These are phyloP conservation scores for Trachurus trachurus DNA, from an alignment of 2,797 vertebrate genomes.

Conservation along the genomic window DNA sequence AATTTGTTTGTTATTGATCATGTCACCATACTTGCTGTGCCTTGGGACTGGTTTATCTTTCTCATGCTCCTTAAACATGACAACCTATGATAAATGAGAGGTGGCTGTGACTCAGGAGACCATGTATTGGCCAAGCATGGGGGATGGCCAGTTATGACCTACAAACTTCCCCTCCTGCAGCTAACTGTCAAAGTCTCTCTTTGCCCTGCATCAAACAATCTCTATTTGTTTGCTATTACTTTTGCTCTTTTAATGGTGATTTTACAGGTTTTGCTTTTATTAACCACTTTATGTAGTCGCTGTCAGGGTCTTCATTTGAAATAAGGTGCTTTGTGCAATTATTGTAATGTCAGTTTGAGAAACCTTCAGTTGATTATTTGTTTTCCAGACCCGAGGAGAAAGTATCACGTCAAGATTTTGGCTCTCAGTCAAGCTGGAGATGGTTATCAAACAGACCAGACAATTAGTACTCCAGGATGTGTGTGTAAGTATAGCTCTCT, in stretches of 20 bases:
- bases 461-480: constrained; percentile 94
- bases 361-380: constrained; percentile 2
- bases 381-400: constrained; percentile 93
- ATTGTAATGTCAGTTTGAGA: constrained; percentile 9
- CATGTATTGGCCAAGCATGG: constrained; percentile 57
- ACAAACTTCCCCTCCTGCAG: constrained; percentile 24
- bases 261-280: constrained; percentile 10
- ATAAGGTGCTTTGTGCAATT: not conserved
- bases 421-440: constrained; percentile 92
- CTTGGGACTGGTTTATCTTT: constrained; percentile 54
- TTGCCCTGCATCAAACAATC: constrained; percentile 24
- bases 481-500: constrained; percentile 89
- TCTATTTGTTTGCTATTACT: constrained; percentile 33
- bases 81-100: constrained; percentile 70
- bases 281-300: not conserved
- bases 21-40: constrained; percentile 48
- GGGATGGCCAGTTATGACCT: constrained; percentile 51
- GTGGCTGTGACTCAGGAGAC: constrained; percentile 61
- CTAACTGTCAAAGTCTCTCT: constrained; percentile 43
- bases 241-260: constrained; percentile 28
- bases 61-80: constrained; percentile 61
- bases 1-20: constrained; percentile 54
- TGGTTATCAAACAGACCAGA: constrained; percentile 97
- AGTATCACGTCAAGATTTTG: constrained; percentile 95
- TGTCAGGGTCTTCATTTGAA: not conserved